Percentiles rank a stretch among this genome's conserved stretches.
Conservation (phyloP, 2,797 vertebrate genomes). For the Enteromius argenteus region DNA sequence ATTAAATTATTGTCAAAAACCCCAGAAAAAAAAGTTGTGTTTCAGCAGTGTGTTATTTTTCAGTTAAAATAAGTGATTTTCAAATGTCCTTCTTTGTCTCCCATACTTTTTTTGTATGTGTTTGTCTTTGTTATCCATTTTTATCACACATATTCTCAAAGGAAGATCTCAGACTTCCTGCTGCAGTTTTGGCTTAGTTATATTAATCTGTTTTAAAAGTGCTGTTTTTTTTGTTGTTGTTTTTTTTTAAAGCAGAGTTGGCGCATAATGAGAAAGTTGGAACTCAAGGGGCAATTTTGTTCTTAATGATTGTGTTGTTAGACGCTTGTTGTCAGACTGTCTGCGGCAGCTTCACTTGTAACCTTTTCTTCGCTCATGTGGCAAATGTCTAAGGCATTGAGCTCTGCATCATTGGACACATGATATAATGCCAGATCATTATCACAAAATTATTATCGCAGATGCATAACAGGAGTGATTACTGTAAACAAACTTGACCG, state of each 20-base stretch:
- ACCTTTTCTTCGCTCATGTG: not conserved
- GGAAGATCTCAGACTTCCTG: not conserved
- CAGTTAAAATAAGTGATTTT: not conserved
- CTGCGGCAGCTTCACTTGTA: not conserved
- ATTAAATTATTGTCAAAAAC: not conserved
- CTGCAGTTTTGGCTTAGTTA: not conserved
- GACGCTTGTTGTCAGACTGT: not conserved
- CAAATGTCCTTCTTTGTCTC: not conserved
- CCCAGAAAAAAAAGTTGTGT: not conserved
- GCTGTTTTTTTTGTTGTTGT: not conserved
- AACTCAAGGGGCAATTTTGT: not conserved
- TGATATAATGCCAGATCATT: slow-evolving; percentile 2
- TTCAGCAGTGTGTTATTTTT: not conserved
- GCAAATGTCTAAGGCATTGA: not conserved
- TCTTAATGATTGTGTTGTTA: not conserved
- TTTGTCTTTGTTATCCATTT: not conserved
- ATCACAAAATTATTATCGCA: slow-evolving; percentile 8
- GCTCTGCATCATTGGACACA: slow-evolving; percentile 22
- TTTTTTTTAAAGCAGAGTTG: slow-evolving; percentile 11
- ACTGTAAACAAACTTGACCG: slow-evolving; percentile 18
- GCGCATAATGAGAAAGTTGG: not conserved
- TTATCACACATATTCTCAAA: slow-evolving; percentile 7
- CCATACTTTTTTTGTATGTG: not conserved
- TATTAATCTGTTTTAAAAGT: slow-evolving; percentile 24
- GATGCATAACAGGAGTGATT: slow-evolving; percentile 15